Percentiles rank a stretch among this genome's conserved stretches.
Evolutionary conservation across 2,797 vertebrate genomes (phyloP).

Genomic region (Luscinia megarhynchos): DNA sequence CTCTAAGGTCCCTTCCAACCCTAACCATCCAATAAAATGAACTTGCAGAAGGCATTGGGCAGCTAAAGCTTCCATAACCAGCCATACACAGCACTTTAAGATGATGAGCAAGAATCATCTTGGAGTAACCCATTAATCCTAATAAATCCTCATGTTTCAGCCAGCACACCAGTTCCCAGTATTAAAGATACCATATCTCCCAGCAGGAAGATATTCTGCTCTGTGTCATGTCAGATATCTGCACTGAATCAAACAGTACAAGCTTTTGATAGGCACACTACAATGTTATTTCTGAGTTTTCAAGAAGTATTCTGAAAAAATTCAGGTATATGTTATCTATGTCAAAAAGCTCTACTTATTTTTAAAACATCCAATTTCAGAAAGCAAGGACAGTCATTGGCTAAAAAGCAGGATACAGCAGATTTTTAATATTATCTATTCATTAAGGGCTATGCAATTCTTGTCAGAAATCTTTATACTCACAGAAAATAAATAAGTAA

Average conservation of each 20-base stretch:
- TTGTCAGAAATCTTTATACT: neutral
- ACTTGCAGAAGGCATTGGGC: neutral
- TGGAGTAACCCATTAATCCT: neutral
- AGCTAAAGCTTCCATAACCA: neutral
- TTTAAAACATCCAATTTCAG: neutral
- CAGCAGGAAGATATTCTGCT: neutral
- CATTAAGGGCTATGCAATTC: neutral
- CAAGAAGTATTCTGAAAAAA: neutral
- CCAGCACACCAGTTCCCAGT: neutral
- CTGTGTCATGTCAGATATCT: neutral
- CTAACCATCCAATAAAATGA: neutral
- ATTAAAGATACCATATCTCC: neutral
- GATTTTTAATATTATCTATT: neutral
- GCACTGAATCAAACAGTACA: neutral
- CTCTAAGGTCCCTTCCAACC: neutral
- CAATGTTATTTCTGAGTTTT: neutral
- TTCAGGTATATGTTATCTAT: neutral
- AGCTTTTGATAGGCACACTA: neutral
- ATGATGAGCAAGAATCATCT: neutral
- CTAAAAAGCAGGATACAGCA: neutral
- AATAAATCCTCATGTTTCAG: neutral
- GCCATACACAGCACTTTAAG: neutral
- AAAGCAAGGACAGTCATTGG: neutral
- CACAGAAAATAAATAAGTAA: neutral
- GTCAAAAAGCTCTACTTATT: neutral